phyloP scores from a whole-genome alignment of 2,888 invertebrate genomes.

The Spilarctia lutea region DNA sequence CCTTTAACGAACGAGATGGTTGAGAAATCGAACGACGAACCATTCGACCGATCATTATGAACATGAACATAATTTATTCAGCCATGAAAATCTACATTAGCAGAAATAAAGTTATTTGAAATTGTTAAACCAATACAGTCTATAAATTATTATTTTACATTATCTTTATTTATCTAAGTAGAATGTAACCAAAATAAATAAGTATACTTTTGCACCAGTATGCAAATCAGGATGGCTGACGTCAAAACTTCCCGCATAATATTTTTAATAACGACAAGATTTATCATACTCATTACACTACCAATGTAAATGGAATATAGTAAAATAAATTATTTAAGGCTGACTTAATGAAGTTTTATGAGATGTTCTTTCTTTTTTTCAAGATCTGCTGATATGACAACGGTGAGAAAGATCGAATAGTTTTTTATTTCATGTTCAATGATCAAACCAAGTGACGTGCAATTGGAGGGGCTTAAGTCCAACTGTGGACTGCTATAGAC shows the following conservation, averaged over 20 bases:
- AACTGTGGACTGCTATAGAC: no score
- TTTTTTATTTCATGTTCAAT: background rate
- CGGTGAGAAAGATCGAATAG: background rate
- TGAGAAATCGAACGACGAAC: no score
- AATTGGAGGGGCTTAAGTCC: no score
- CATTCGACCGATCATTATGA: no score
- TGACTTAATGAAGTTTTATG: conserved; percentile 41
- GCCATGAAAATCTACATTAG: no score
- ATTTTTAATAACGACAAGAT: conserved; percentile 48
- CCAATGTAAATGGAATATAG: conserved; percentile 46
- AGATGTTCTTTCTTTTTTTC: conserved; percentile 4
- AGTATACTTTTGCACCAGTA: conserved; percentile 33
- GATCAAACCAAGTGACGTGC: no score
- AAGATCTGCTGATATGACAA: no score
- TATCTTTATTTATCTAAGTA: background rate
- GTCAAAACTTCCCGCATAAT: conserved; percentile 37
- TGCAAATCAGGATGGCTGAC: conserved; percentile 39
- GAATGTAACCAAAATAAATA: conserved; percentile 23
- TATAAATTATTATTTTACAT: background rate
- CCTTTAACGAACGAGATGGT: no score
- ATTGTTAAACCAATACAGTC: background rate
- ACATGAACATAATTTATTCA: no score
- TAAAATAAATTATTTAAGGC: conserved; percentile 41
- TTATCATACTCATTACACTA: conserved; percentile 51
- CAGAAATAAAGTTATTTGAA: no score